Evolutionary conservation across 2,888 invertebrate species (phyloP), one percentile per base, ranked within the genome.

Genomic region (Melieria crassipennis): DNA sequence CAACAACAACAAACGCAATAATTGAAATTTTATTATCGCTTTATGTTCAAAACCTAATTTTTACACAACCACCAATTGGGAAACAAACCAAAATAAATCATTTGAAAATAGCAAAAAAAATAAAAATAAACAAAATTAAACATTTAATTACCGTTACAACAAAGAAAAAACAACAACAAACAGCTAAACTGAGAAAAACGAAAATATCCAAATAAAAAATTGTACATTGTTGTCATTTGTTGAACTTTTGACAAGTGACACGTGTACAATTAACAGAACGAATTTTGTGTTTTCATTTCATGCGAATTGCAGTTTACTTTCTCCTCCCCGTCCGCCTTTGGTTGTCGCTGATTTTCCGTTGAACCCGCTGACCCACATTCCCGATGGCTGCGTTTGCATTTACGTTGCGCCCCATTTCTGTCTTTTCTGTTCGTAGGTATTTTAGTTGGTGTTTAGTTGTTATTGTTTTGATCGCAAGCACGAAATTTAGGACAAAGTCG

Each of bases 151-250:
- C 50, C 9, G 3, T 50, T 11, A 50, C 50, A 50, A 10, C 11
- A 10, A 50, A 52, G 5, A 5, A 52, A 5, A 52, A 52, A 52
- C 11, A 7, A 11, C 11, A 52, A 52, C 30, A 30, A 30, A 30
- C 30, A 30, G 30, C 30, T 30, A 30, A 30, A 30, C 30, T 30
- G 30, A 30, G 30, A 81, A 75, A 73, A 74, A 42, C 56, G 69
- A 70, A 60, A 74, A 76, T 71, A 75, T 72, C 60, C 71, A 74
- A 80, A 79, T 78, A 81, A 81, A 82, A 73, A 78, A 81, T 81
- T 81, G 78, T 81, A 78, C 82, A 79, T 30, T 30, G 30, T 30
- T 30, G 30, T 30, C 30, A 67, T 50, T 43, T 67, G 67, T 42
- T 52, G 52, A 67, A 52, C 58, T 67, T 52, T 67, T 58, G 43